Percentiles rank a stretch among this genome's conserved stretches.
Evolutionary conservation across 2,113 vertebrate genomes (phyloP).

Genomic region (Casuarius casuarius): DNA sequence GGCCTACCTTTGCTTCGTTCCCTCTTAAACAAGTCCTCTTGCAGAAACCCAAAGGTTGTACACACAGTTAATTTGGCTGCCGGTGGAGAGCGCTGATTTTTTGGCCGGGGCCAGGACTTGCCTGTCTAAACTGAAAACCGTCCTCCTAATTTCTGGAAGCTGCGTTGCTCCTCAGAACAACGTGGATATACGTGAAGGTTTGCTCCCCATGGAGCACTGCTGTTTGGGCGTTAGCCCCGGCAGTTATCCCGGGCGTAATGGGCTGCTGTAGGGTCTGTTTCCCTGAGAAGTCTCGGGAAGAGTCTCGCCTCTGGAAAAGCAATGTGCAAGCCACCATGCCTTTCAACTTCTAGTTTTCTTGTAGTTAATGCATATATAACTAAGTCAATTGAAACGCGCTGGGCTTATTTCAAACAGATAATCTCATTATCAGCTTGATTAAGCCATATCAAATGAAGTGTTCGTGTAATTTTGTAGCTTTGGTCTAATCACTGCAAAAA

Average conservation of each 20-base stretch:
- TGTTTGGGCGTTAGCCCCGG: rapidly evolving
- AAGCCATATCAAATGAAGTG: constrained; percentile 56
- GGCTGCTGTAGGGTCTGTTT: neutral
- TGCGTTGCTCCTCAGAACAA: neutral
- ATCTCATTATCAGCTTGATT: constrained; percentile 73
- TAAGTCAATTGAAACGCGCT: constrained; percentile 45
- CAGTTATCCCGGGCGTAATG: rapidly evolving
- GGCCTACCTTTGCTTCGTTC: neutral
- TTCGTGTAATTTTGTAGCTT: constrained; percentile 30
- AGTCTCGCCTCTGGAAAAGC: neutral
- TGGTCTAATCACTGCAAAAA: constrained; percentile 43
- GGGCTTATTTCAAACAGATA: constrained; percentile 67
- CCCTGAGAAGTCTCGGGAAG: neutral
- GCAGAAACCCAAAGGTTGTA: neutral
- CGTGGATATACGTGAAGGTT: rapidly evolving
- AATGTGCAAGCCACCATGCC: neutral
- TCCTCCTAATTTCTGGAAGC: neutral
- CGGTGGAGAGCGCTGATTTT: neutral
- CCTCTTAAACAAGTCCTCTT: neutral
- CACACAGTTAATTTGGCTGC: neutral
- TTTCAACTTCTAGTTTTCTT: neutral
- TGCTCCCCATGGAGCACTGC: neutral
- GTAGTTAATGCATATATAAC: constrained; percentile 38
- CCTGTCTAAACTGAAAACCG: neutral
- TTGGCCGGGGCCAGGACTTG: no score